Evolutionary conservation across 2,797 vertebrate species (phyloP).

Genomic region (Manis javanica): DNA sequence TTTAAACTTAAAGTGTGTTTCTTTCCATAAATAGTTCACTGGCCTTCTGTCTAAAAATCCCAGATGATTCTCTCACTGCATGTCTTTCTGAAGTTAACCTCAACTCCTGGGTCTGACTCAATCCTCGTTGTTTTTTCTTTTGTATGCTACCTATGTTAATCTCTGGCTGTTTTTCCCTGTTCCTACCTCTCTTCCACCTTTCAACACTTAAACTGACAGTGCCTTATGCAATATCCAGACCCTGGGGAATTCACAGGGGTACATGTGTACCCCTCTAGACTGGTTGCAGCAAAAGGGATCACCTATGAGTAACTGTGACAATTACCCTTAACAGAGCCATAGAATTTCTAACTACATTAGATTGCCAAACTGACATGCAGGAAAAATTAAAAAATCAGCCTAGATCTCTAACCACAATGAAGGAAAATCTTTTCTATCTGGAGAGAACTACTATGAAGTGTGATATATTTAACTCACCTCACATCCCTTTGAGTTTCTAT

Average conservation of each 20-base stretch:
- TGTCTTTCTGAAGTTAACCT: background rate
- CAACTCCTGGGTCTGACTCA: background rate
- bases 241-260: background rate
- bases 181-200: background rate
- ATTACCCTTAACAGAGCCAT: background rate
- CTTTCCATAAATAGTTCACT: conserved; percentile 49
- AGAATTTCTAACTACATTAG: background rate
- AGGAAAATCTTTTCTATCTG: background rate
- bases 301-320: background rate
- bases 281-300: background rate
- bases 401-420: background rate
- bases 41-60: conserved; percentile 11
- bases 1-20: conserved; percentile 57
- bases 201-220: background rate
- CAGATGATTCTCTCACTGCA: background rate
- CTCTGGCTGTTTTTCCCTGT: background rate
- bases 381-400: background rate
- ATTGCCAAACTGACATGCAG: background rate
- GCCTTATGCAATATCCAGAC: background rate
- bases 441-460: background rate
- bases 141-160: background rate
- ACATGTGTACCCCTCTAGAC: background rate
- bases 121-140: background rate
- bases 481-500: background rate
- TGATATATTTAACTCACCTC: background rate